Evolutionary conservation across 2,888 invertebrate species (phyloP).

Genomic region (Dryobotodes eremita): DNA sequence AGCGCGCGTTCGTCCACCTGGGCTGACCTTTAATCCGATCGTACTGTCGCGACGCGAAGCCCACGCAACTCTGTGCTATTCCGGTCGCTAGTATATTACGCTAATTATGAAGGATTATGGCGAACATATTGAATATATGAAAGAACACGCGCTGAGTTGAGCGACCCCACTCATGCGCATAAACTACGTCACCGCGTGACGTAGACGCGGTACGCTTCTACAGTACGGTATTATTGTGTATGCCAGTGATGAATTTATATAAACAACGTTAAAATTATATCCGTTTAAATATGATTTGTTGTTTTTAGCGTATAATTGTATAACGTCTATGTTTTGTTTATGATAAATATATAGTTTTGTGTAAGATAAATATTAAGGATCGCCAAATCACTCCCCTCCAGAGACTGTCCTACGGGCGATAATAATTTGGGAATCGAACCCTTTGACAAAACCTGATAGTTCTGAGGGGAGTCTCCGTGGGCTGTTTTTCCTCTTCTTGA

Average conservation of each 20-base stretch:
- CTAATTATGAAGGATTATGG: neutral
- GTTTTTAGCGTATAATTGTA: neutral
- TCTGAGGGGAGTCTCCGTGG: too few relatives aligned
- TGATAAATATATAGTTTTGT: neutral
- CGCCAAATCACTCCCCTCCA: too few relatives aligned
- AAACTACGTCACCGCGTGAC: neutral
- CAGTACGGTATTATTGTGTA: neutral
- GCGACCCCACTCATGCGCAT: slow-evolving; percentile 1
- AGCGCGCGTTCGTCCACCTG: too few relatives aligned
- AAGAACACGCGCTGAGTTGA: neutral
- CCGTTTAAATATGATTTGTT: neutral
- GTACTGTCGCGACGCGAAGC: too few relatives aligned
- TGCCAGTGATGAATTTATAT: neutral
- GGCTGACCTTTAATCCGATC: too few relatives aligned
- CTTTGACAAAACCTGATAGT: too few relatives aligned
- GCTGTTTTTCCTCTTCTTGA: too few relatives aligned
- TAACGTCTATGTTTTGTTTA: neutral
- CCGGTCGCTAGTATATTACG: neutral
- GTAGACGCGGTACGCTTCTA: neutral
- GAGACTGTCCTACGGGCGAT: too few relatives aligned
- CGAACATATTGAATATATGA: neutral
- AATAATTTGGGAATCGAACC: too few relatives aligned
- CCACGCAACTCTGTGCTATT: too few relatives aligned
- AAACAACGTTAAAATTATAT: neutral
- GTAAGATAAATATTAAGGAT: neutral